Conservation (phyloP, 2,113 vertebrate genomes). For the Ammodytes dubius region DNA sequence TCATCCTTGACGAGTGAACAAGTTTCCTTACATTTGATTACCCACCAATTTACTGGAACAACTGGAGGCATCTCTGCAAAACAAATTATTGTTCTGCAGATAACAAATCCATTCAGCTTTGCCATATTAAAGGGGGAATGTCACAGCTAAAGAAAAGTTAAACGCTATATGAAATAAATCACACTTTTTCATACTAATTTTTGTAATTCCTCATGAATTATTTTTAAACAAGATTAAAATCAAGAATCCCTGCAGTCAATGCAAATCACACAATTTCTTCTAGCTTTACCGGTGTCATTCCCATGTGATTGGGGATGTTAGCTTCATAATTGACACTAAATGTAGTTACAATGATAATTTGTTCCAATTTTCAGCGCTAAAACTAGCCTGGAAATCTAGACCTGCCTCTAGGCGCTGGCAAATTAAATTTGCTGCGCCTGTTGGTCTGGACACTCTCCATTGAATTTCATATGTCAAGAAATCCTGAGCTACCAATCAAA, state of each 20-base stretch:
- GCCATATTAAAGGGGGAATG: neutral
- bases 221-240: conserved; percentile 8
- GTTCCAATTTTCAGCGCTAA: conserved; percentile 5
- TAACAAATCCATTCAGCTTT: neutral
- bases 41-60: neutral
- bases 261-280: neutral
- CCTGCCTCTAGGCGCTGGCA: too few species aligned
- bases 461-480: too few species aligned
- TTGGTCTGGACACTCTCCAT: too few species aligned
- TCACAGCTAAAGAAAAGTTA: neutral
- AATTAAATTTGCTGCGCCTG: too few species aligned
- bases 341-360: neutral
- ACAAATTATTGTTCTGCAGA: neutral
- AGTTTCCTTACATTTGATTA: neutral
- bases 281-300: neutral
- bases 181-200: too few species aligned
- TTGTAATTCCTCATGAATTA: neutral
- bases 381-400: too few species aligned
- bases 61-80: too few species aligned
- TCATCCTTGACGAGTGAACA: neutral
- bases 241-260: neutral
- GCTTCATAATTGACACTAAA: neutral
- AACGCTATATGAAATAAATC: too few species aligned
- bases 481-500: too few species aligned
- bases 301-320: neutral